These are phyloP conservation scores for Sycophila texana DNA, from an alignment of 2,888 invertebrate genomes.

Conservation along the genomic window DNA sequence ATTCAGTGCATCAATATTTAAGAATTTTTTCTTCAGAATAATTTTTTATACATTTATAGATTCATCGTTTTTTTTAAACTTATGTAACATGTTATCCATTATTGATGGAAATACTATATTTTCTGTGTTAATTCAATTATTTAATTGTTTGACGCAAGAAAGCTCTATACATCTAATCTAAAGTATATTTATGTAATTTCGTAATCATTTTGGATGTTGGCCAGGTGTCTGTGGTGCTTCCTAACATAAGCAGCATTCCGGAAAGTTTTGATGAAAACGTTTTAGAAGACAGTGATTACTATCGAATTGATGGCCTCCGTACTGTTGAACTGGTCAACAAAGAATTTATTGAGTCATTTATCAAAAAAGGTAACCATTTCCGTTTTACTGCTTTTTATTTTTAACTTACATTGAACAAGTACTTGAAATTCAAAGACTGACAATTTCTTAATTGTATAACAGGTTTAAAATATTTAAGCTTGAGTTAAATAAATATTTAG, in stretches of 20 bases:
- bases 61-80: background rate
- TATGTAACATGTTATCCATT: constrained; percentile 37
- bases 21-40: too few relatives aligned
- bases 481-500: background rate
- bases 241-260: constrained; percentile 75
- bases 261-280: constrained; percentile 72
- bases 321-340: constrained; percentile 76
- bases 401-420: background rate
- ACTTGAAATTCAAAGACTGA: background rate
- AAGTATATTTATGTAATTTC: constrained; percentile 65
- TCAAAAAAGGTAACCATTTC: constrained; percentile 76
- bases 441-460: background rate
- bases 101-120: constrained; percentile 44
- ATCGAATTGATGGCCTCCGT: constrained; percentile 76
- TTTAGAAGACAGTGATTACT: constrained; percentile 78
- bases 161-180: constrained; percentile 38
- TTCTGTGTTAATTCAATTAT: constrained; percentile 19
- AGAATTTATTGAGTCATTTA: constrained; percentile 78
- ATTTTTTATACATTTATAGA: too few relatives aligned
- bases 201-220: constrained; percentile 67
- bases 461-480: background rate
- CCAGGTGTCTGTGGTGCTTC: constrained; percentile 78
- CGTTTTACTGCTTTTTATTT: constrained; percentile 11
- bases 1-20: too few relatives aligned
- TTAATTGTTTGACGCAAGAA: constrained; percentile 40